phyloP scores from a whole-genome alignment of 2,888 invertebrate species.

The Meganola albula region DNA sequence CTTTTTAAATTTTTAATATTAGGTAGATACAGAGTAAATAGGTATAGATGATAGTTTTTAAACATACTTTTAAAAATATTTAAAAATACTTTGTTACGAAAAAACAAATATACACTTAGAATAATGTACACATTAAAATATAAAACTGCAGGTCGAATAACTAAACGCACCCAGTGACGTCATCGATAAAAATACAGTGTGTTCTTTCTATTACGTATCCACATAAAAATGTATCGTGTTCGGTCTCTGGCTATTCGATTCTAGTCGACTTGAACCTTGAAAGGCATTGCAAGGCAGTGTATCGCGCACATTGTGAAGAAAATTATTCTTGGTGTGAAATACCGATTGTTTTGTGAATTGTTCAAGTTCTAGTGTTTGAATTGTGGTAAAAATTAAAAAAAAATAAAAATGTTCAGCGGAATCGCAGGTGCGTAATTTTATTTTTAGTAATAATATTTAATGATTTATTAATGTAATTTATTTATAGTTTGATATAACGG shows the following conservation, averaged over 20 bases:
- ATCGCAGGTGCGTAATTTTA: slow-evolving; percentile 56
- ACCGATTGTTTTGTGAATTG: slow-evolving; percentile 19
- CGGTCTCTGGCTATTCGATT: slow-evolving; percentile 34
- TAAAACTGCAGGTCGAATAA: no score
- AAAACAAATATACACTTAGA: no score
- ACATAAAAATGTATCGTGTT: slow-evolving; percentile 27
- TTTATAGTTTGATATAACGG: no score
- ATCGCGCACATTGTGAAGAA: slow-evolving; percentile 11
- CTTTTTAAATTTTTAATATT: no score
- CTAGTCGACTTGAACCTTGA: slow-evolving; percentile 35
- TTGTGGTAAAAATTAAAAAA: slow-evolving; percentile 27
- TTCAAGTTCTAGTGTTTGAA: slow-evolving; percentile 21
- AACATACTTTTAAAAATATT: no score
- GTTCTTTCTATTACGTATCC: slow-evolving; percentile 43
- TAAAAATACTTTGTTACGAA: no score
- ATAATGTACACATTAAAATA: no score
- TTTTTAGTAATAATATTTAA: no score
- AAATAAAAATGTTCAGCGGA: slow-evolving; percentile 66
- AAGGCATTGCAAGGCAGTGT: slow-evolving; percentile 44
- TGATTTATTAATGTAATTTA: no score
- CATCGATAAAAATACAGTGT: slow-evolving; percentile 59
- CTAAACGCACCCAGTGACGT: slow-evolving; percentile 58
- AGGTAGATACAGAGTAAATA: no score
- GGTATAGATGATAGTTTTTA: no score
- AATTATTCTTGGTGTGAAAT: slow-evolving; percentile 27